Evolutionary conservation across 2,797 vertebrate genomes (phyloP), one percentile per base, ranked within the genome.

Genomic region (Phrynocephalus guinanensis): DNA sequence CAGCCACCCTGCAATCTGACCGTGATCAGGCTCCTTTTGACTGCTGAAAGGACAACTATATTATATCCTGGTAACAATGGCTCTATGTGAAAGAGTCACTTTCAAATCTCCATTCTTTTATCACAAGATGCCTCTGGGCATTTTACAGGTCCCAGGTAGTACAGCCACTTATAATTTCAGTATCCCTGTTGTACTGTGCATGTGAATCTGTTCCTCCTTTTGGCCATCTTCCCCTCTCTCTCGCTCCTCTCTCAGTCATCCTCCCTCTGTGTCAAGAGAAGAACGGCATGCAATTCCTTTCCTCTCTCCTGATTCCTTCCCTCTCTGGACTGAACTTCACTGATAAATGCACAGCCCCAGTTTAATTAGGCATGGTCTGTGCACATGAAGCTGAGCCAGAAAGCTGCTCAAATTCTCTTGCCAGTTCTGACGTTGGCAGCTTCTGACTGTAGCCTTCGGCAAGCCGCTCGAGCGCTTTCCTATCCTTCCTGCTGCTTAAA

Each of bases 281-380:
- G 30, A 71, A 50, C 9, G 18, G 11, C 33, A 72, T 63, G 33
- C 44, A 60, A 73, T 66, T 33, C 56, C 52, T 50, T 66, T 79
- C 67, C 24, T 73, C 20, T 50, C n/a, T 75, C 18, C 5, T 81
- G 68, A 33, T 79, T 86, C 66, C 44, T 50, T 88, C 15, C 30
- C 38, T 79, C 22, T 84, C 70, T 88, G 82, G 52, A 72, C 68
- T 72, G 68, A 84, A 83, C 50, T 83, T 84, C 38, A 18, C 75
- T 79, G 75, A 83, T 87, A 87, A 77, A 78, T 78, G 52, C 38
- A 71, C 48, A 79, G 13, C 75, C 77, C 67, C 82, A 8, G 52
- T 88, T 88, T 88, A 78, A 88, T 88, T 88, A 79, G 73, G 86
- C 82, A 70, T 56, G 82, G 82, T 79, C 67, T 88, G 78, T 73